Evolutionary conservation across 2,888 invertebrate species (phyloP).

Genomic region (Neocrepidodera transversa): DNA sequence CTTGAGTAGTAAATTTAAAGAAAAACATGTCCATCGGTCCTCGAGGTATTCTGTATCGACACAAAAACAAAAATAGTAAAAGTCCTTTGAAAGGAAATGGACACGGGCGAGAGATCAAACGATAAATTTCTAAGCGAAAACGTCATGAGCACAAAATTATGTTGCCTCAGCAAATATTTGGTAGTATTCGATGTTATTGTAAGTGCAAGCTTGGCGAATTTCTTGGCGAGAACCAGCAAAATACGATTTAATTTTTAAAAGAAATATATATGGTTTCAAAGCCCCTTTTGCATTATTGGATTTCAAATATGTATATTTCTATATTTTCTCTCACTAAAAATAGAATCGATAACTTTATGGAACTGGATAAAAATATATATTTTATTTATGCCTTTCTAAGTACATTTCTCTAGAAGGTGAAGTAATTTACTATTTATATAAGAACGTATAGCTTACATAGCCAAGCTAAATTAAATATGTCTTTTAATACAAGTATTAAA

Average conservation of each 20-base stretch:
- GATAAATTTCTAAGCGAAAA: slow-evolving; percentile 13
- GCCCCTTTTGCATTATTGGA: slow-evolving; percentile 19
- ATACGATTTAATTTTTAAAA: slow-evolving; percentile 18
- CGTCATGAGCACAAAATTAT: slow-evolving; percentile 40
- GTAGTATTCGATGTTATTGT: slow-evolving; percentile 45
- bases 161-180: slow-evolving; percentile 50
- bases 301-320: slow-evolving; percentile 27
- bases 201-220: slow-evolving; percentile 37
- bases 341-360: background rate
- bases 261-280: slow-evolving; percentile 6
- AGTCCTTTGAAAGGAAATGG: background rate
- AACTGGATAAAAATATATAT: background rate
- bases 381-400: background rate
- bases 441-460: too few relatives aligned
- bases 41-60: background rate
- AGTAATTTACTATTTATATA: too few relatives aligned
- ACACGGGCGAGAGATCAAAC: slow-evolving; percentile 4
- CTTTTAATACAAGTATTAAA: too few relatives aligned
- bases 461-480: too few relatives aligned
- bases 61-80: slow-evolving; percentile 11
- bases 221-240: slow-evolving; percentile 28
- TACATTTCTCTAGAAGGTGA: background rate
- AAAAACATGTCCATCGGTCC: background rate
- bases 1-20: background rate
- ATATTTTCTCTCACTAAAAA: slow-evolving; percentile 1